Evolutionary conservation across 2,888 invertebrate genomes (phyloP).

Genomic region (Dryobotodes eremita): DNA sequence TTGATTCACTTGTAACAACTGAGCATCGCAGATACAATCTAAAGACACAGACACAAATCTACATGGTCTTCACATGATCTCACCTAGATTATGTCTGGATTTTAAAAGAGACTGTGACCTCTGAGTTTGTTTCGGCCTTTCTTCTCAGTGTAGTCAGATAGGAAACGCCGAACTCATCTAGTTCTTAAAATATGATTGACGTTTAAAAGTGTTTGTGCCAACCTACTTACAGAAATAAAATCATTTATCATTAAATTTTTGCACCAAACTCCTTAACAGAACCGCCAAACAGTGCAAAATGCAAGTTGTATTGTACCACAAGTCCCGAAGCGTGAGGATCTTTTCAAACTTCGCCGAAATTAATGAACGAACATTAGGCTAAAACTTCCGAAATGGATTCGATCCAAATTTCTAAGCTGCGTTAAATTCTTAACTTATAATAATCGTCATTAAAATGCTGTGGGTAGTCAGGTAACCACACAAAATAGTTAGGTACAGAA

Average conservation of each 20-base stretch:
- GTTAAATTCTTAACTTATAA: conserved; percentile 56
- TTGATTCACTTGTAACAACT: background rate
- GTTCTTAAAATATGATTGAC: too few species aligned
- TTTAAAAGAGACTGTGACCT: too few species aligned
- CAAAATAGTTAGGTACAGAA: conserved; percentile 15
- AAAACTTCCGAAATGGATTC: conserved; percentile 52
- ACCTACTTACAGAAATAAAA: too few species aligned
- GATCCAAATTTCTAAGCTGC: conserved; percentile 53
- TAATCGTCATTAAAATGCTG: conserved; percentile 62
- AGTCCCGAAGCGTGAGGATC: background rate
- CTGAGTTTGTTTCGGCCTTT: too few species aligned
- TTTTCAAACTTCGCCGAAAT: conserved; percentile 43
- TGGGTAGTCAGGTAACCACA: conserved; percentile 11
- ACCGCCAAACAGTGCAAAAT: background rate
- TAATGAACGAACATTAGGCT: conserved; percentile 47
- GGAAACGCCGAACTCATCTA: too few species aligned
- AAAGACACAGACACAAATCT: too few species aligned
- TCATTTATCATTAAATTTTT: background rate
- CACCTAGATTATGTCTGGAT: too few species aligned
- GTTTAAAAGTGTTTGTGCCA: too few species aligned
- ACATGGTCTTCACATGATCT: too few species aligned
- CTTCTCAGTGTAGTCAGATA: too few species aligned
- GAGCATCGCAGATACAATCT: too few species aligned
- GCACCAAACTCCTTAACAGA: background rate
- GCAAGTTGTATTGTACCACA: background rate